phyloP scores from a whole-genome alignment of 2,113 vertebrate species.

The Zapornia atra region DNA sequence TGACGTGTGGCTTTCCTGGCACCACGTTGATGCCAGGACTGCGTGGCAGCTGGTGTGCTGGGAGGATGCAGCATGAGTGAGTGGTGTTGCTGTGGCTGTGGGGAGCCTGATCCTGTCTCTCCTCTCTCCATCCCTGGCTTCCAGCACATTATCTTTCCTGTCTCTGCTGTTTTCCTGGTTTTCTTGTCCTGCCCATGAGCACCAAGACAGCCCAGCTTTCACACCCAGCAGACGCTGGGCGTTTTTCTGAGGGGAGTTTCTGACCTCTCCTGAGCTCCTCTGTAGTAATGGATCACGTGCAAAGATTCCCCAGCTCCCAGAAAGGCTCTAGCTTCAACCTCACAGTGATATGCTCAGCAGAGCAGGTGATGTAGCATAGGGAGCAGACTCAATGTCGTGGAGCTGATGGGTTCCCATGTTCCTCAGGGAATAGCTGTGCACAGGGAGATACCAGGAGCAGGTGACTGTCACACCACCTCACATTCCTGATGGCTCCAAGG shows the following conservation, averaged over 20 bases:
- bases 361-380: background rate
- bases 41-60: rapidly evolving
- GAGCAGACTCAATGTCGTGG: rapidly evolving
- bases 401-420: rapidly evolving
- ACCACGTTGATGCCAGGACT: rapidly evolving
- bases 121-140: background rate
- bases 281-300: rapidly evolving
- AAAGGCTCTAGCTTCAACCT: background rate
- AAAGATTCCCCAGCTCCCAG: background rate
- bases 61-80: background rate
- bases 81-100: background rate
- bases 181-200: background rate
- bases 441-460: background rate
- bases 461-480: background rate
- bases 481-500: background rate
- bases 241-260: background rate
- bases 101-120: rapidly evolving
- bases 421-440: background rate
- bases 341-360: background rate
- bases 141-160: background rate
- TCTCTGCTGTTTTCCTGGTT: background rate
- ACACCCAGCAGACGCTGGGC: background rate
- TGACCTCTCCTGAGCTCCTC: background rate
- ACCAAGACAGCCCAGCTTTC: background rate
- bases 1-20: background rate